Percentiles rank a stretch among this genome's conserved stretches.
Conservation (phyloP, 2,888 invertebrate genomes). For the Vesta saturnalis region DNA sequence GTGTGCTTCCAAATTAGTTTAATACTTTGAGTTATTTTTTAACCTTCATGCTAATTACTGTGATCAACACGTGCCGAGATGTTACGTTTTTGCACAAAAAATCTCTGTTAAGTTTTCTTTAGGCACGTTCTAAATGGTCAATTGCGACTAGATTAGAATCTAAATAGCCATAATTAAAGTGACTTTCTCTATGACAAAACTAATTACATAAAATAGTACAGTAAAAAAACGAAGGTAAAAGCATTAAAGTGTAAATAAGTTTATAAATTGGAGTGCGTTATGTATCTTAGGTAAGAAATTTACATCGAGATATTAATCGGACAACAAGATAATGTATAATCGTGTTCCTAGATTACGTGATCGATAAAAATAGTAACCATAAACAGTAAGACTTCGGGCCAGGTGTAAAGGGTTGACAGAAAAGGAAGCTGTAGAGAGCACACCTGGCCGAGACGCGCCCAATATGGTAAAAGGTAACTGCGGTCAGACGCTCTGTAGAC, state of each 20-base stretch:
- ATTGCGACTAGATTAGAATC: no score
- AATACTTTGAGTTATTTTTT: no score
- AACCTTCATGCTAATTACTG: no score
- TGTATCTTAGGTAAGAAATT: slow-evolving; percentile 28
- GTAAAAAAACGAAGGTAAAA: no score
- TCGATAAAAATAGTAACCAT: slow-evolving; percentile 45
- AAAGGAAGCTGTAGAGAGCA: slow-evolving; percentile 40
- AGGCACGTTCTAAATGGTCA: no score
- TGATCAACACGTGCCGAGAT: no score
- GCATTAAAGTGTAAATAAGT: neutral
- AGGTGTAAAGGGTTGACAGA: slow-evolving; percentile 46
- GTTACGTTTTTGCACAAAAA: no score
- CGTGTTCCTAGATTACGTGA: slow-evolving; percentile 45
- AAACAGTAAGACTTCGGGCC: slow-evolving; percentile 39
- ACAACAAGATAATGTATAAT: slow-evolving; percentile 31
- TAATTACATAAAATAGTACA: no score
- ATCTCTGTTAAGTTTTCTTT: no score
- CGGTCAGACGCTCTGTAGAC: slow-evolving; percentile 45
- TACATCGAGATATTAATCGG: slow-evolving; percentile 33
- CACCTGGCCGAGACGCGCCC: slow-evolving; percentile 42
- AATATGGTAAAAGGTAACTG: slow-evolving; percentile 40
- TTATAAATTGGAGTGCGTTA: slow-evolving; percentile 15
- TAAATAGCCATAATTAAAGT: no score
- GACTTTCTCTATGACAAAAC: no score
- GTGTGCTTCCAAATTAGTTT: no score